phyloP scores from a whole-genome alignment of 2,888 invertebrate genomes.

The Agrotis puta region DNA sequence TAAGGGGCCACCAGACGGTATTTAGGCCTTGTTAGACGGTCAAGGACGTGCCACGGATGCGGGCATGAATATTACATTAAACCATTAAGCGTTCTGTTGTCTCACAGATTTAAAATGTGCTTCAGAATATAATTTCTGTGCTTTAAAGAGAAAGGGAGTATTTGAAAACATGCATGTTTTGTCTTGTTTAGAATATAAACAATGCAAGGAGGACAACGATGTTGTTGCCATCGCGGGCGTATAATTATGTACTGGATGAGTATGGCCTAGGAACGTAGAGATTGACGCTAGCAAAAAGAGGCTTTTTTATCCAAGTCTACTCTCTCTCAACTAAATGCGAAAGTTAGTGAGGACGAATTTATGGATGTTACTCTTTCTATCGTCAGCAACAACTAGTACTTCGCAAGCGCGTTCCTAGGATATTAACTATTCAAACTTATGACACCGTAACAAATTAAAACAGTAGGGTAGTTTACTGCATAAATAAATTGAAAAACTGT shows the following conservation, averaged over 20 bases:
- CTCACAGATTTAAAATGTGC: slow-evolving; percentile 58
- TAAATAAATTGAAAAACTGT: too few species aligned
- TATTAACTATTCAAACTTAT: not conserved
- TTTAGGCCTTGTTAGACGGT: slow-evolving; percentile 61
- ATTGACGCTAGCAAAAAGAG: not conserved
- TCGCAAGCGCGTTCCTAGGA: too few species aligned
- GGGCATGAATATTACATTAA: slow-evolving; percentile 60
- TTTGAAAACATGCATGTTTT: slow-evolving; percentile 20
- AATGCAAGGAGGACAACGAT: not conserved
- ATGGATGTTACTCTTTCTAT: too few species aligned
- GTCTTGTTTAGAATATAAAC: not conserved
- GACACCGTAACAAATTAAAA: slow-evolving; percentile 2
- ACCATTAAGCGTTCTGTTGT: slow-evolving; percentile 44
- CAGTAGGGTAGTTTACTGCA: too few species aligned
- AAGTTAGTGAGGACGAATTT: too few species aligned
- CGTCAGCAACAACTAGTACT: too few species aligned
- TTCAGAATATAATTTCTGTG: slow-evolving; percentile 20
- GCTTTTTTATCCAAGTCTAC: too few species aligned
- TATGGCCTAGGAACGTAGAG: not conserved
- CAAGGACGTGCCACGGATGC: slow-evolving; percentile 61
- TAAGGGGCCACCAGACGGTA: slow-evolving; percentile 50
- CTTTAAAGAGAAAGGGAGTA: not conserved
- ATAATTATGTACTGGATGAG: not conserved
- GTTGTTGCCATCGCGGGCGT: not conserved
- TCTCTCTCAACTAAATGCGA: too few species aligned